Evolutionary conservation across 2,113 vertebrate genomes (phyloP).

Genomic region (Psittacus erithacus): DNA sequence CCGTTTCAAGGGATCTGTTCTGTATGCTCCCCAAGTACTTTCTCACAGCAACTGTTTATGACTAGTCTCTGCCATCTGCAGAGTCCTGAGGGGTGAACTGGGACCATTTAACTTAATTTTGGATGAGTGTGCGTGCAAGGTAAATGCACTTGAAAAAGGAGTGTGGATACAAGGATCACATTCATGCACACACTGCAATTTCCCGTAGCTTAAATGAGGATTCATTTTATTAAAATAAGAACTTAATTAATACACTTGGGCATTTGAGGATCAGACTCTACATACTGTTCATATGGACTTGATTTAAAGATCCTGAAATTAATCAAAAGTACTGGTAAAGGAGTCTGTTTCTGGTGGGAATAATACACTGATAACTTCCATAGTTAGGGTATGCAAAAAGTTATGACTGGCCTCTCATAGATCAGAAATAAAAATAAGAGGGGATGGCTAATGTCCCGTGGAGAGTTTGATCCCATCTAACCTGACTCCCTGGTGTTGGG

Average conservation of each 20-base stretch:
- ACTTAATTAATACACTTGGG: conserved; percentile 60
- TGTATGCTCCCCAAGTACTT: neutral
- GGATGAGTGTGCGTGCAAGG: conserved; percentile 5
- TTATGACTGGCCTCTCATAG: neutral
- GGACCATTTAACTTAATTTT: conserved; percentile 40
- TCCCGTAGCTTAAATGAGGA: conserved; percentile 42
- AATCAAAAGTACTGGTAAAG: conserved; percentile 2
- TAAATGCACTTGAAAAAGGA: neutral
- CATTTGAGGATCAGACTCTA: conserved; percentile 21
- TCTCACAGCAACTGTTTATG: conserved; percentile 1
- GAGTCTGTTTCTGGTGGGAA: neutral
- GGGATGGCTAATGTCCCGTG: neutral
- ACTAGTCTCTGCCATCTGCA: neutral
- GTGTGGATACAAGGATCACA: neutral
- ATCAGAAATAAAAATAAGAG: neutral
- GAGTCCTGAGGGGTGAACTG: neutral
- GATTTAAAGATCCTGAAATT: conserved; percentile 49
- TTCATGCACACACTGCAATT: conserved; percentile 13
- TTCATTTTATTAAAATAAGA: conserved; percentile 44
- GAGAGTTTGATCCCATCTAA: neutral
- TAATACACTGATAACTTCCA: neutral
- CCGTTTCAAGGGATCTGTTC: neutral
- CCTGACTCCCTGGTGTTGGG: neutral
- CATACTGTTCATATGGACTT: conserved; percentile 9
- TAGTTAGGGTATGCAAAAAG: neutral